phyloP scores from a whole-genome alignment of 2,888 invertebrate species.

The Cordylochernes scorpioides region DNA sequence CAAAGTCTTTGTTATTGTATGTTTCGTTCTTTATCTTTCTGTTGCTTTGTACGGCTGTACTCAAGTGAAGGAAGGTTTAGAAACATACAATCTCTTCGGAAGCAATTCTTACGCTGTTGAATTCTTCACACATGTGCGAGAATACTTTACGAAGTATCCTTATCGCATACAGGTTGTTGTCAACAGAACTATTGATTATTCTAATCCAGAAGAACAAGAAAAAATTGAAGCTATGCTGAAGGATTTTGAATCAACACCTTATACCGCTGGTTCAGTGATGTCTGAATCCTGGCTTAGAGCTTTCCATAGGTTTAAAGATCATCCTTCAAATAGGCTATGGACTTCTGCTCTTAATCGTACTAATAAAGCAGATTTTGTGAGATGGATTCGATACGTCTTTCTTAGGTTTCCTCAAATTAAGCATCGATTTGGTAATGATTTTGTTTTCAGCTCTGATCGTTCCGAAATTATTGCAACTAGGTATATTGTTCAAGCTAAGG shows the following conservation, averaged over 20 bases:
- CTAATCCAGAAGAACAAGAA: slow-evolving; percentile 42
- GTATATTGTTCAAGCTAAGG: too few species aligned
- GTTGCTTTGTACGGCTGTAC: slow-evolving; percentile 60
- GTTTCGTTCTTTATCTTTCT: slow-evolving; percentile 46
- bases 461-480: too few species aligned
- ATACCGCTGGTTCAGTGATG: slow-evolving; percentile 38
- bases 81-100: slow-evolving; percentile 50
- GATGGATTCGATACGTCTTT: too few species aligned
- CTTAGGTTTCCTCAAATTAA: too few species aligned
- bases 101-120: slow-evolving; percentile 69
- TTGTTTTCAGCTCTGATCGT: too few species aligned
- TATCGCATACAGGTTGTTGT: slow-evolving; percentile 65
- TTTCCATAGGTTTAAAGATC: slow-evolving; percentile 46
- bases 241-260: slow-evolving; percentile 46
- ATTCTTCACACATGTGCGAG: slow-evolving; percentile 68
- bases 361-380: too few species aligned
- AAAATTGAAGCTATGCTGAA: slow-evolving; percentile 48
- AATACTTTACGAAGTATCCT: slow-evolving; percentile 68
- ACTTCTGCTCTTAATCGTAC: too few species aligned
- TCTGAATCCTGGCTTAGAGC: slow-evolving; percentile 68
- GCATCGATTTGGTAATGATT: too few species aligned
- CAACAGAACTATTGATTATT: slow-evolving; percentile 50
- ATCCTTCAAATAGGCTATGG: too few species aligned
- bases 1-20: slow-evolving; percentile 31
- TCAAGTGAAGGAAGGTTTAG: slow-evolving; percentile 62